Evolutionary conservation across 2,113 vertebrate species (phyloP), one percentile per base, ranked within the genome.

Genomic region (Cricetomys ansorgei): DNA sequence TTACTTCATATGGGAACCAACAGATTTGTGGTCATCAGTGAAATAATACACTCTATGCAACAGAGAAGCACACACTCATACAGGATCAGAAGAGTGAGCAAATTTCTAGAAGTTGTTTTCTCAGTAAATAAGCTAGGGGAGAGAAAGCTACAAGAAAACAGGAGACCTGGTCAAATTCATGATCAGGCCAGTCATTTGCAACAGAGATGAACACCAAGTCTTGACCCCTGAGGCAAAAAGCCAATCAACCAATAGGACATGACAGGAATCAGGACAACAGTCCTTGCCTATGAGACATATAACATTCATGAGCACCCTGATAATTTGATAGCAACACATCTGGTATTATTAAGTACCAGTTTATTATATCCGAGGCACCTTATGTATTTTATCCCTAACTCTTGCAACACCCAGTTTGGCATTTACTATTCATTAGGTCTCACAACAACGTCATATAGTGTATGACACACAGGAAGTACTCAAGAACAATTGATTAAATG

Each of bases 31-130:
- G 25, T 3, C 1, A 53, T 50, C 89, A 91, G 16, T 92, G 86
- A 96, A 91, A 97, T 96, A 65, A 65, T 11, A 91, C 9, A 79
- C 50, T 80, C 77, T 7, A 0, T 37, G 45, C 40, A 88, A 77
- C 69, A 95, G 79, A 53, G 59, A 97, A 25, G 40, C 45, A 64
- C 59, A 95, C 23, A 55, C 23, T 93, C 79, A 76, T 4, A 3
- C 25, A 69, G 43, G 69, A 84, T 43, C 81, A 94, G 62, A 91
- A 89, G 88, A 96, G 73, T 88, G 87, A 76, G 0, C 59, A 65
- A 76, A 75, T 87, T 97, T 95, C 92, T 96, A 77, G 45, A 92
- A 67, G 50, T 75, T 93, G 65, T 85, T 92, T 77, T 92, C 91
- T 37, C 37, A 25, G 84, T 50, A 87, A 59, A 55, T 69, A 97